Conservation (phyloP, 2,797 vertebrate genomes). For the Staurois parvus region DNA sequence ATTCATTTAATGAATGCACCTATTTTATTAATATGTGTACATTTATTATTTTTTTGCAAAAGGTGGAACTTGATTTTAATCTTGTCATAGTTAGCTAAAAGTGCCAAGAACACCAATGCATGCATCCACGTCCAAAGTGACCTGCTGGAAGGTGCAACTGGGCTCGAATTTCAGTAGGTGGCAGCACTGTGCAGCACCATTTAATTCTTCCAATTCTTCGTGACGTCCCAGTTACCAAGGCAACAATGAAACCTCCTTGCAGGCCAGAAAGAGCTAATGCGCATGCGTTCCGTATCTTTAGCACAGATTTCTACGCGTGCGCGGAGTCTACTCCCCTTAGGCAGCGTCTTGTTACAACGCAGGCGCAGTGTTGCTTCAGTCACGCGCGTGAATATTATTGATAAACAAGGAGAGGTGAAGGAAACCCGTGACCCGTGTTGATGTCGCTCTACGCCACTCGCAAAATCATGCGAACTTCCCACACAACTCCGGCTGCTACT, state of each 20-base stretch:
- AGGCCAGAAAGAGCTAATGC: neutral
- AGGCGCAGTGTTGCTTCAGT: constrained; percentile 11
- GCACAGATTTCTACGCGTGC: neutral
- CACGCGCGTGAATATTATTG: neutral
- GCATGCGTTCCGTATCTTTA: neutral
- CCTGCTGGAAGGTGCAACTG: neutral
- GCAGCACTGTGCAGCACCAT: constrained; percentile 45
- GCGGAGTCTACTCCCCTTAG: neutral
- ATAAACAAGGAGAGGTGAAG: neutral
- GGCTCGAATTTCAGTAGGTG: constrained; percentile 26
- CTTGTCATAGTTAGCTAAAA: neutral
- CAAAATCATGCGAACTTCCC: no score
- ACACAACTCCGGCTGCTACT: no score
- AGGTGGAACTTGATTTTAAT: no score
- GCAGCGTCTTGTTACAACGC: neutral
- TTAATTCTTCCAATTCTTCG: neutral
- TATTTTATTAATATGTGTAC: no score
- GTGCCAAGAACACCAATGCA: neutral
- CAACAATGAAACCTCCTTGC: neutral
- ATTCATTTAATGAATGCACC: no score
- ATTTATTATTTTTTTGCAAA: no score
- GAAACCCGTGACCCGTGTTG: no score
- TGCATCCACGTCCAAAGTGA: neutral
- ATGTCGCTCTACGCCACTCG: no score
- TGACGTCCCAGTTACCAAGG: constrained; percentile 42